Evolutionary conservation across 1,140 invertebrate genomes (phyloP).

Genomic region (Scaptodrosophila lebanonensis): DNA sequence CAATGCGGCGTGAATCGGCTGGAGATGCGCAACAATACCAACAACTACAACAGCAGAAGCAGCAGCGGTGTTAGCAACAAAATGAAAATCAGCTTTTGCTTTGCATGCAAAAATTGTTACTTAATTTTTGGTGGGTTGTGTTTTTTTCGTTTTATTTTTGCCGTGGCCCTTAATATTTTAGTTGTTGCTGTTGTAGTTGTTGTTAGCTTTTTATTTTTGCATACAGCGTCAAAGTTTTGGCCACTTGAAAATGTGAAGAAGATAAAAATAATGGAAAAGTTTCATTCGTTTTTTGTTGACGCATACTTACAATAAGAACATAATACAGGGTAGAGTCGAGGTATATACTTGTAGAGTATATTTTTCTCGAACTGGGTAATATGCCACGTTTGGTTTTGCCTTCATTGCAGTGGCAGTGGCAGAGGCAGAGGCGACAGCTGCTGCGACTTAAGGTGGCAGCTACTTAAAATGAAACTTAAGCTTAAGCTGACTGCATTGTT

Average conservation of each 20-base stretch:
- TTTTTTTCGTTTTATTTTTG: slow-evolving; percentile 21
- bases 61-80: slow-evolving; percentile 22
- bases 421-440: no score
- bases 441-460: slow-evolving; percentile 57
- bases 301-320: slow-evolving; percentile 25
- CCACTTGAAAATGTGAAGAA: slow-evolving; percentile 67
- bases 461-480: slow-evolving; percentile 60
- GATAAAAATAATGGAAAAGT: slow-evolving; percentile 75
- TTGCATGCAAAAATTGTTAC: slow-evolving; percentile 58
- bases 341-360: slow-evolving; percentile 35
- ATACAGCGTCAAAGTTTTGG: slow-evolving; percentile 68
- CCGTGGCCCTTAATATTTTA: no score
- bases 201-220: slow-evolving; percentile 43
- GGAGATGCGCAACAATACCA: slow-evolving; percentile 35
- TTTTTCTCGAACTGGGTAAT: no score
- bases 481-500: slow-evolving; percentile 40
- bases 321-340: slow-evolving; percentile 3
- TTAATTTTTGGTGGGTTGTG: slow-evolving; percentile 61
- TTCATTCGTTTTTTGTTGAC: slow-evolving; percentile 44
- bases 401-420: slow-evolving; percentile 11
- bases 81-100: slow-evolving; percentile 67
- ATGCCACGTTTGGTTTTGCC: slow-evolving; percentile 17
- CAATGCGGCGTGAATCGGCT: no score
- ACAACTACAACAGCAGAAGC: slow-evolving; percentile 29
- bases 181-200: slow-evolving; percentile 13